Base-by-base conservation (phyloP, 1,140 invertebrate genomes). In the Tetragonula clypearis region DNA sequence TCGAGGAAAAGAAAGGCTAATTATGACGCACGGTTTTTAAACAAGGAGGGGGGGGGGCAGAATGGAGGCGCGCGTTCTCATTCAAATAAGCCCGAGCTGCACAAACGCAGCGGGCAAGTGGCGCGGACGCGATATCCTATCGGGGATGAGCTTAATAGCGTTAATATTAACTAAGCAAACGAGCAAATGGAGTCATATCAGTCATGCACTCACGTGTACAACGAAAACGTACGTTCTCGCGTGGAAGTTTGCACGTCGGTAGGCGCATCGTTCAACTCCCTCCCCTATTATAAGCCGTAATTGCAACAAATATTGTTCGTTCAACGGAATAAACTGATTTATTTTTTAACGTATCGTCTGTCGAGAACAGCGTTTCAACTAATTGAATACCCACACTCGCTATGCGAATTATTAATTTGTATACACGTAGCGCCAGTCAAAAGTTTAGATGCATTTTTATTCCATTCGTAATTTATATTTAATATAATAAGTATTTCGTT, bases 121-220 rank as follows among this genome's bases (percentile, higher is more conserved):
- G 82, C 60, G 80, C 30, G 66, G 73, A 84, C 69, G 71, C 87
- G 89, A 90, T 90, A 90, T 88, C 72, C 86, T 87, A 90, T 90
- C 90, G 76, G 75, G 75, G 66, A 76, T 73, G 86, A 60, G 82
- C 84, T 89, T 91, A 91, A 91, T 91, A 88, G 86, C 84, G 90
- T 89, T 91, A 82, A 91, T 88, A 91, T 91, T 89, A 91, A 88
- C 90, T 91, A 86, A 88, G 88, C 90, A 91, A 91, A 90, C 87
- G 82, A 66, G 73, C 84, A 72, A 90, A 90, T 90, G 77, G 87
- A 90, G 86, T 86, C 84, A 80, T 88, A 90, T 88, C 84, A 82
- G 86, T 86, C 53, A 58, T 72, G 82, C 72, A 87, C 73, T 79
- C 80, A 19, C 73, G 58, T 86, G 69, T 84, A 79, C 71, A 72